Conservation (phyloP, 2,888 invertebrate species). For the Euproctis similis region DNA sequence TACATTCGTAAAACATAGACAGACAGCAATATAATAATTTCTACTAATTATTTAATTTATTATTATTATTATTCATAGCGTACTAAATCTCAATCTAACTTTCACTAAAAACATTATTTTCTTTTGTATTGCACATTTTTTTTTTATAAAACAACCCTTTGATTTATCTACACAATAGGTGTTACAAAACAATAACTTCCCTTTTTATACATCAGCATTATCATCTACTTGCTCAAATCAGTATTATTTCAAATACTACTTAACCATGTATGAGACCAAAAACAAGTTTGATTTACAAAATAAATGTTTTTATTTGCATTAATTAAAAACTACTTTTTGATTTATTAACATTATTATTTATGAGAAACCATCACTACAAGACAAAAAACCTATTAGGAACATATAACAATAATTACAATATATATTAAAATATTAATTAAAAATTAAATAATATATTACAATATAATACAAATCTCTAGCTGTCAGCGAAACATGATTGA, state of each 20-base stretch:
- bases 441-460: slow-evolving; percentile 53
- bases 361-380: slow-evolving; percentile 52
- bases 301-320: slow-evolving; percentile 24
- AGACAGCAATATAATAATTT: slow-evolving; percentile 49
- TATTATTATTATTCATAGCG: slow-evolving; percentile 39
- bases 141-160: background rate
- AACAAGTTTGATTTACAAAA: slow-evolving; percentile 22
- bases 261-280: slow-evolving; percentile 19
- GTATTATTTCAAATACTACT: slow-evolving; percentile 5
- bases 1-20: too few species aligned
- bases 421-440: slow-evolving; percentile 42
- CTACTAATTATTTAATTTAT: slow-evolving; percentile 37
- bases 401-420: slow-evolving; percentile 68
- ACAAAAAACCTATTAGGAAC: slow-evolving; percentile 71
- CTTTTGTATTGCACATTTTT: slow-evolving; percentile 66
- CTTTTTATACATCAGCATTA: too few species aligned
- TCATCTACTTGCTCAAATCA: too few species aligned
- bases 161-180: slow-evolving; percentile 4
- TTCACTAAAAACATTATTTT: slow-evolving; percentile 34
- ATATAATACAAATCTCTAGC: slow-evolving; percentile 41
- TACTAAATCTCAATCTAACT: slow-evolving; percentile 48
- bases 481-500: slow-evolving; percentile 15
- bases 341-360: slow-evolving; percentile 44
- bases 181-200: too few species aligned
- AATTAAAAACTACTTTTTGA: slow-evolving; percentile 31